These are phyloP conservation scores for Hippolais icterina DNA, from an alignment of 2,113 vertebrate genomes.

Conservation along the genomic window DNA sequence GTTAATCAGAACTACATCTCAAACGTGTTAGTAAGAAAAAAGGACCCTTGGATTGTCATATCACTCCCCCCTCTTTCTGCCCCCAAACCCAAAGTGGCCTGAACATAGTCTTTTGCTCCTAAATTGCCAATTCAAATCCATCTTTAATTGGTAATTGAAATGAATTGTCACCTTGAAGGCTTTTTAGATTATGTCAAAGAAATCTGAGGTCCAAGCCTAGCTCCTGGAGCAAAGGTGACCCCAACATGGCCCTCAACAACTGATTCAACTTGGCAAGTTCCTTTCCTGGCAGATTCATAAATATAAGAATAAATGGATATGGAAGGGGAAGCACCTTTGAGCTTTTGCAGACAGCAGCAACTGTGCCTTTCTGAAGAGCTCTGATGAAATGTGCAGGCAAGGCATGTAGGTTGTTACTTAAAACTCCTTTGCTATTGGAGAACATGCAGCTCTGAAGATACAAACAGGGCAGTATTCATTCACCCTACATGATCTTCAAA, in stretches of 20 bases:
- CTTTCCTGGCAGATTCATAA: not conserved
- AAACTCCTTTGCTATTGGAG: not conserved
- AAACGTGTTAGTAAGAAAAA: not conserved
- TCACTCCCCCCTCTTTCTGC: not conserved
- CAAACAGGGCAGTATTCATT: not conserved
- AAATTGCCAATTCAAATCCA: not conserved
- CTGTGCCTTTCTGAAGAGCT: not conserved
- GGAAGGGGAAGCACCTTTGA: not conserved
- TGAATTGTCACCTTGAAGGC: not conserved
- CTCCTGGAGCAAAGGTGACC: not conserved
- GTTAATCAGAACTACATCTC: not conserved
- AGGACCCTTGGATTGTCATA: not conserved
- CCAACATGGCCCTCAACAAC: not conserved
- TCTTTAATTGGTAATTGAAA: not conserved
- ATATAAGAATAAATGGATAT: not conserved
- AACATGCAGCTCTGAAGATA: not conserved
- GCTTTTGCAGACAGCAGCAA: not conserved
- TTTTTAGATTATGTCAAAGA: not conserved
- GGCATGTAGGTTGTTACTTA: not conserved
- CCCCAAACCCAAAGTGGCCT: not conserved
- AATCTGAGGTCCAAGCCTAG: not conserved
- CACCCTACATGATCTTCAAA: not conserved
- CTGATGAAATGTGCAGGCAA: not conserved
- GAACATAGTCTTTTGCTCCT: not conserved
- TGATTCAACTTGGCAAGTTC: not conserved